Evolutionary conservation across 2,797 vertebrate genomes (phyloP).

Genomic region (Cyprinodon diabolis): DNA sequence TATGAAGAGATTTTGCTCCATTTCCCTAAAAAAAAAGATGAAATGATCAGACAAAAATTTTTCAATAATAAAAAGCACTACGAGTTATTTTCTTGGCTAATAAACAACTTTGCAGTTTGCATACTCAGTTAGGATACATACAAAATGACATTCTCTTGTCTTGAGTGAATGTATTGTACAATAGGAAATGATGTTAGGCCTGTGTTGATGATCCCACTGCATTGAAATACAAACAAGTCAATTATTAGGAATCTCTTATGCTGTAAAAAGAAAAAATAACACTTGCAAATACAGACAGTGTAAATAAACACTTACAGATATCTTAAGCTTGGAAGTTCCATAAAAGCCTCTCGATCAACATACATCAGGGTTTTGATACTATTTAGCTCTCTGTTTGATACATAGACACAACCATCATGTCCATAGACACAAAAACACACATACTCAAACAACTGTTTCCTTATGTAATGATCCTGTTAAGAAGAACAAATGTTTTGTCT

Average conservation of each 20-base stretch:
- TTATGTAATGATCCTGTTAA: not conserved
- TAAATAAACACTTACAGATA: conserved; percentile 85
- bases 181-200: conserved; percentile 85
- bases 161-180: conserved; percentile 82
- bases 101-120: not conserved
- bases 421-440: conserved; percentile 11
- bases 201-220: conserved; percentile 89
- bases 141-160: conserved; percentile 86
- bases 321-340: conserved; percentile 84
- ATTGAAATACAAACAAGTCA: conserved; percentile 26
- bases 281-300: not conserved
- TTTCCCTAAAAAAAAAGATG: conserved; percentile 47
- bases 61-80: not conserved
- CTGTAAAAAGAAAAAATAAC: conserved; percentile 12
- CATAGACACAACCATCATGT: conserved; percentile 30
- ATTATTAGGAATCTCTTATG: not conserved
- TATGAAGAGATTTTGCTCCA: conserved; percentile 69
- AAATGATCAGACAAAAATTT: not conserved
- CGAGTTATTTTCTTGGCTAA: not conserved
- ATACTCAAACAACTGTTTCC: not conserved
- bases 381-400: conserved; percentile 83
- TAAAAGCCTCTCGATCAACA: conserved; percentile 85
- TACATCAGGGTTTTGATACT: conserved; percentile 82
- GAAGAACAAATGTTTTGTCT: not conserved
- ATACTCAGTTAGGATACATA: conserved; percentile 66